Conservation (phyloP, 2,113 vertebrate species). For the Myotis yumanensis region DNA sequence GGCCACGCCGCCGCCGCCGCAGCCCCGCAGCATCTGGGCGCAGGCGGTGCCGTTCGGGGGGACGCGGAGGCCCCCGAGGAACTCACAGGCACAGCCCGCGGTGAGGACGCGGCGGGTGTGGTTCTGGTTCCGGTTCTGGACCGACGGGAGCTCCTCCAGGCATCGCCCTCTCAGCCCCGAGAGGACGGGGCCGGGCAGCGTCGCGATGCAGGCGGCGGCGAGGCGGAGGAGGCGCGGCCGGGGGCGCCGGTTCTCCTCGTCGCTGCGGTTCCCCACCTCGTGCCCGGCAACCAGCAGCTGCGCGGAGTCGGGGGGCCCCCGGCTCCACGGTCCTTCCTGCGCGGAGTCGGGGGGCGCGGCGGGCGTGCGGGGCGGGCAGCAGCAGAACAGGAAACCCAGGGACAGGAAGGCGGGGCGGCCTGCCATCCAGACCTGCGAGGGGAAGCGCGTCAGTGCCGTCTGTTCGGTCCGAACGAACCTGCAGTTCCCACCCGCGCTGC, state of each 20-base stretch:
- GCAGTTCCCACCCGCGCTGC: too few relatives aligned
- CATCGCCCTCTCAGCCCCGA: constrained; percentile 24
- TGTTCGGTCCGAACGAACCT: too few relatives aligned
- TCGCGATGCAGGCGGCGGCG: not conserved
- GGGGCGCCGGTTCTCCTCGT: not conserved
- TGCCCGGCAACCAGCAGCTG: not conserved
- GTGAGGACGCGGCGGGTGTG: not conserved
- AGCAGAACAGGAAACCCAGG: constrained; percentile 11
- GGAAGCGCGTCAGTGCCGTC: too few relatives aligned
- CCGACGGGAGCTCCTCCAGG: not conserved
- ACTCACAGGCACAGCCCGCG: not conserved
- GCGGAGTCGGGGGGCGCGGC: constrained; percentile 18
- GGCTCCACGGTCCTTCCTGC: not conserved
- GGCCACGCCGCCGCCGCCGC: not conserved
- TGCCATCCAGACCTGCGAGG: constrained; percentile 23
- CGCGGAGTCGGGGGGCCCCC: not conserved
- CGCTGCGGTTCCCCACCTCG: not conserved
- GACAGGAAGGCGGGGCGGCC: not conserved
- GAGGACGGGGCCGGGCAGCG: not conserved
- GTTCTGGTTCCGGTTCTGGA: not conserved
- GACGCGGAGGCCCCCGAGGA: not conserved
- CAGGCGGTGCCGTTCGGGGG: not conserved
- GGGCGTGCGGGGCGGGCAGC: not conserved
- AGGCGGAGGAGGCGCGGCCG: not conserved
- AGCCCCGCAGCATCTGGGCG: constrained; percentile 41